Evolutionary conservation across 2,113 vertebrate genomes (phyloP).

Genomic region (Triplophysa dalaica): DNA sequence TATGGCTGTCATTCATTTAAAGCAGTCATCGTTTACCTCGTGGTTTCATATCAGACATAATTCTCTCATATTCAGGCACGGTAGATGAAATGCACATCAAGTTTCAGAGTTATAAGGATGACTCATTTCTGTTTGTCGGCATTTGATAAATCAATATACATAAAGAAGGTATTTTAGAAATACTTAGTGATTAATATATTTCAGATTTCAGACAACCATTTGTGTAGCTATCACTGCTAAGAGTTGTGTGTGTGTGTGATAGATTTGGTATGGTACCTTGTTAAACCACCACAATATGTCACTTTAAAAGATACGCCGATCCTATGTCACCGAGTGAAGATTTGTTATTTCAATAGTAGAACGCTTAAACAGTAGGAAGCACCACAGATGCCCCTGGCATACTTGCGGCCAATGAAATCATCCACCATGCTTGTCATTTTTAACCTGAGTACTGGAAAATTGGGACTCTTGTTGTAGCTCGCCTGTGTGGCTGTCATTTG

Average conservation of each 20-base stretch:
- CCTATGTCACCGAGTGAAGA: neutral
- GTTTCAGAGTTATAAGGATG: conserved; percentile 3
- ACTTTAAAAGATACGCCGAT: conserved; percentile 21
- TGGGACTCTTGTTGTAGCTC: neutral
- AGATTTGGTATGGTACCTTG: conserved; percentile 7
- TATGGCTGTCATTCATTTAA: neutral
- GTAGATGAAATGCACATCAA: neutral
- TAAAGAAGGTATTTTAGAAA: neutral
- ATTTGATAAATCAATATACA: neutral
- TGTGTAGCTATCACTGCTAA: no score
- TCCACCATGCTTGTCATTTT: conserved; percentile 9
- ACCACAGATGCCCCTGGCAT: conserved; percentile 56
- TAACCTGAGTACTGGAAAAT: conserved; percentile 7
- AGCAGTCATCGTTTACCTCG: neutral
- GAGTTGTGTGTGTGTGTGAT: conserved; percentile 15
- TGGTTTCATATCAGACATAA: neutral
- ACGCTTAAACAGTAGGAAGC: conserved; percentile 52
- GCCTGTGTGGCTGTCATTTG: conserved; percentile 19
- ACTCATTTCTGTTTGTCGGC: neutral
- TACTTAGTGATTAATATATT: no score
- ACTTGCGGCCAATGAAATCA: conserved; percentile 60
- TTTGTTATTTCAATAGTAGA: conserved; percentile 59
- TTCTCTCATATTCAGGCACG: conserved; percentile 9
- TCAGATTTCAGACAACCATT: no score
- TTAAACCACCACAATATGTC: neutral